Evolutionary conservation across 2,888 invertebrate species (phyloP).

Genomic region (Drosophila percnosoma): DNA sequence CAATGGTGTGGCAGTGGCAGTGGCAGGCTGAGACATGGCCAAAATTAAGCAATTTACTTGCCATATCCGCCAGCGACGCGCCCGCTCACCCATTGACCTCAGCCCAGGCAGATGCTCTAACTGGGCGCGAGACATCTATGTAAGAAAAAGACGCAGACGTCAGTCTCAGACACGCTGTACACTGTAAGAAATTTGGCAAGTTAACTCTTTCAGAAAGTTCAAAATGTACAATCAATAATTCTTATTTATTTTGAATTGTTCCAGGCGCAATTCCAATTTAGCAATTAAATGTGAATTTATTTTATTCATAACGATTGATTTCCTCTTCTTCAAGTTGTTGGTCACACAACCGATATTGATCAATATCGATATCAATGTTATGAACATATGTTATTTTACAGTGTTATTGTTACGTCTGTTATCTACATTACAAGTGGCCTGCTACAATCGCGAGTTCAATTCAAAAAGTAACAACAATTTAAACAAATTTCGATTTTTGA

Average conservation of each 20-base stretch:
- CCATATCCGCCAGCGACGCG: slow-evolving; percentile 70
- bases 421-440: too few species aligned
- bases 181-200: not conserved
- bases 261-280: not conserved
- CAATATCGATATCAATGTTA: not conserved
- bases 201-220: not conserved
- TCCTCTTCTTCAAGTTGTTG: not conserved
- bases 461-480: not conserved
- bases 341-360: not conserved
- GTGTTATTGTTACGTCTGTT: not conserved
- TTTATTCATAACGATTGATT: not conserved
- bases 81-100: slow-evolving; percentile 61
- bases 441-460: too few species aligned
- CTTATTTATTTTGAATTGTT: not conserved
- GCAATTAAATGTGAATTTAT: not conserved
- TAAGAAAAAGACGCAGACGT: slow-evolving; percentile 33
- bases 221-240: not conserved
- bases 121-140: slow-evolving; percentile 58
- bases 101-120: slow-evolving; percentile 24
- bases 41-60: slow-evolving; percentile 81
- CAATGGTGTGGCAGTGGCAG: not conserved
- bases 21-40: slow-evolving; percentile 56
- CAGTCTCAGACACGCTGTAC: slow-evolving; percentile 27
- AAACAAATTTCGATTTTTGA: not conserved
- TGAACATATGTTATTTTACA: not conserved